A percentile compares a stretch with the other conserved stretches of the same genome.
Evolutionary conservation across 2,797 vertebrate genomes (phyloP).

Genomic region (Malurus splendens): DNA sequence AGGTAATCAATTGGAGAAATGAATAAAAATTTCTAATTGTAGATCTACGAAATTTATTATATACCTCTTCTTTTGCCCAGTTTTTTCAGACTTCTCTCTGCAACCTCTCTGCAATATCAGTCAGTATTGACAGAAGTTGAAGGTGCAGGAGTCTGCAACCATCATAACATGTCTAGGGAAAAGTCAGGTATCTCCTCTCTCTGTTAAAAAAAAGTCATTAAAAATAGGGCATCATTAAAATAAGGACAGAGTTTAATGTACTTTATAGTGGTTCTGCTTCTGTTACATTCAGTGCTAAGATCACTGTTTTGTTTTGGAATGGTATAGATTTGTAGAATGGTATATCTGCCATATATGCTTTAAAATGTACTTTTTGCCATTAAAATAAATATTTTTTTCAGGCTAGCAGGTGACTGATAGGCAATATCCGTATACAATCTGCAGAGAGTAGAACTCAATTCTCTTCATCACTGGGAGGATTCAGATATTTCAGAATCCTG

Average conservation of each 20-base stretch:
- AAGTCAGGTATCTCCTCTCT: neutral
- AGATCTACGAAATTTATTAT: neutral
- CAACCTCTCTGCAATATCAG: neutral
- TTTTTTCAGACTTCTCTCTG: neutral
- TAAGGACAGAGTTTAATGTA: neutral
- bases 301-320: neutral
- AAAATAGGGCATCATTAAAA: neutral
- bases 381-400: neutral
- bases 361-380: neutral
- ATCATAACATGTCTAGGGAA: neutral
- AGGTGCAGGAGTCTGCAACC: neutral
- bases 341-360: neutral
- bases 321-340: neutral
- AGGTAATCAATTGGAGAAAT: neutral
- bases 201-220: neutral
- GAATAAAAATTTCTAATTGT: neutral
- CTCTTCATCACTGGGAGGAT: neutral
- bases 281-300: neutral
- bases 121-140: neutral
- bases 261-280: neutral
- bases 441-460: neutral
- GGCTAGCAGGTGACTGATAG: neutral
- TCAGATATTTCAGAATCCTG: neutral
- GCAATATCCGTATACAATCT: neutral
- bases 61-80: neutral